Evolutionary conservation across 2,113 vertebrate species (phyloP).

Genomic region (Marcusenius ussheri): DNA sequence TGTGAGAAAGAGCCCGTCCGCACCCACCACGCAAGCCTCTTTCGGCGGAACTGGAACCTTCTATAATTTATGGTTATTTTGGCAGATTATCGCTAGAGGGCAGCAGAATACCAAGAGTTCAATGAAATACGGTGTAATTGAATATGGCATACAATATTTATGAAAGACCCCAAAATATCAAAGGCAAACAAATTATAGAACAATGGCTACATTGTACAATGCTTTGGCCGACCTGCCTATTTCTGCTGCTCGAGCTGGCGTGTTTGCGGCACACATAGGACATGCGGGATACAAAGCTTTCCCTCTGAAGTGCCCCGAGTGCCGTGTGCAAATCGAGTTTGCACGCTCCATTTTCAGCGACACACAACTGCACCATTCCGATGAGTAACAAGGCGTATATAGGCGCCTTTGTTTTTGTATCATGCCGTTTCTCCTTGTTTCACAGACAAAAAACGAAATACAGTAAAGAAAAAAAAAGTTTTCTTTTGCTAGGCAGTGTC

Average conservation of each 20-base stretch:
- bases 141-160: background rate
- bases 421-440: background rate
- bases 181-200: background rate
- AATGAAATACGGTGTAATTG: background rate
- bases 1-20: background rate
- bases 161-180: background rate
- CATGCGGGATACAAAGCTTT: background rate
- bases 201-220: background rate
- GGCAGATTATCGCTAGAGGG: background rate
- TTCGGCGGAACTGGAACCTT: background rate
- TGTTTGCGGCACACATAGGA: background rate
- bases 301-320: background rate
- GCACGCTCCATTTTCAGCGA: background rate
- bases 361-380: background rate
- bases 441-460: background rate
- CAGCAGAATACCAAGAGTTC: background rate
- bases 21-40: background rate
- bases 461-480: background rate
- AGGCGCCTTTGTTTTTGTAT: too few relatives aligned
- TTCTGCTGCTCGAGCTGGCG: background rate
- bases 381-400: background rate
- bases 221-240: background rate
- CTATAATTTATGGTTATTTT: background rate
- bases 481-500: background rate
- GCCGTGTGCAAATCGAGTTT: background rate